Conservation (phyloP, 2,113 vertebrate genomes). For the Thomomys bottae region DNA sequence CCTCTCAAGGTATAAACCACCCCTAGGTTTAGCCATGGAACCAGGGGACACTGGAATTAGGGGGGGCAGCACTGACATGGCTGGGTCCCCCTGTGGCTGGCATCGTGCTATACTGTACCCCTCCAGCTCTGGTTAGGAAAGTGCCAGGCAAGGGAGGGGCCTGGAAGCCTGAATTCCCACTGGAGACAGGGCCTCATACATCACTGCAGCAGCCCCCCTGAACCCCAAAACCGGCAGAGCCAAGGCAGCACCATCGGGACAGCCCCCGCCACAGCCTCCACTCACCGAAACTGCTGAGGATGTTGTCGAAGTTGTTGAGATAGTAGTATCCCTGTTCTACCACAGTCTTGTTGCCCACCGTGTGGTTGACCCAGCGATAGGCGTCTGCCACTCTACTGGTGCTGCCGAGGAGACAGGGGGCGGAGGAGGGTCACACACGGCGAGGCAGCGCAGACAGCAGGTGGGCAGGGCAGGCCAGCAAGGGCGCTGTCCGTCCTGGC, state of each 20-base stretch:
- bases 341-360: conserved; percentile 90
- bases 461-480: background rate
- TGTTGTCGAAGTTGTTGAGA: conserved; percentile 99
- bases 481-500: background rate
- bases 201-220: no score
- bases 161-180: background rate
- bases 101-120: background rate
- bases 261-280: accelerated
- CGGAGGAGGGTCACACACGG: background rate
- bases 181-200: background rate
- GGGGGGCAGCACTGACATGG: accelerated
- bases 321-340: conserved; percentile 97
- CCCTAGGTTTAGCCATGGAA: background rate
- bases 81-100: background rate
- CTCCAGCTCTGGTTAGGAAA: no score
- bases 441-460: no score
- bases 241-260: accelerated
- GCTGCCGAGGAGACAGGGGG: conserved; percentile 80
- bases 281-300: conserved; percentile 98
- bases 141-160: background rate
- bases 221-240: background rate
- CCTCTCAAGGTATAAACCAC: accelerated
- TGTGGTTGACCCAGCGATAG: conserved; percentile 92
- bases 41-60: background rate
- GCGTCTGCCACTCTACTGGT: conserved; percentile 94